A percentile compares a stretch with the other conserved stretches of the same genome.
Conservation (phyloP, 2,888 invertebrate genomes). For the Trimorus sp. region DNA sequence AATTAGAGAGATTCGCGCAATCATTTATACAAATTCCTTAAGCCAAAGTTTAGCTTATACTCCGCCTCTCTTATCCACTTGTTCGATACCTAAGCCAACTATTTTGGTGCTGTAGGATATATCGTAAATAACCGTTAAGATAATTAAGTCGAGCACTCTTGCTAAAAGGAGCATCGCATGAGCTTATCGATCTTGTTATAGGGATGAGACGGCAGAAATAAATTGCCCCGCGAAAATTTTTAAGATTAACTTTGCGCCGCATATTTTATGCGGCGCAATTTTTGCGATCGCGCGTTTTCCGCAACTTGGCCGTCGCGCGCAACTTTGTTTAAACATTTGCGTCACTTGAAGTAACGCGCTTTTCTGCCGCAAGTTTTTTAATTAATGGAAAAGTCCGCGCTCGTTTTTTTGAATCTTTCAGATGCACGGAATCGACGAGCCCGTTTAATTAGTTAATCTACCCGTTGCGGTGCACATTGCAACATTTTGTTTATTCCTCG, state of each 20-base stretch:
- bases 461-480: too few species aligned
- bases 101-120: constrained; percentile 57
- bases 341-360: background rate
- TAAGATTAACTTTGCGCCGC: constrained; percentile 36
- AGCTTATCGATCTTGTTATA: constrained; percentile 60
- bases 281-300: constrained; percentile 17
- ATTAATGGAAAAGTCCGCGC: too few species aligned
- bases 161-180: constrained; percentile 64
- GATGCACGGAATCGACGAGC: too few species aligned
- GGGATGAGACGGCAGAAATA: constrained; percentile 59
- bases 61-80: constrained; percentile 44
- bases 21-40: constrained; percentile 31
- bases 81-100: constrained; percentile 57
- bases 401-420: too few species aligned
- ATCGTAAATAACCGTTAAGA: constrained; percentile 70
- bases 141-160: constrained; percentile 68
- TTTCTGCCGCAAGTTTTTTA: too few species aligned
- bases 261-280: constrained; percentile 14
- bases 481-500: too few species aligned
- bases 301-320: background rate
- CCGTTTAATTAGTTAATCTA: too few species aligned
- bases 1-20: constrained; percentile 29
- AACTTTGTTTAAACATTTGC: constrained; percentile 14
- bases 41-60: constrained; percentile 26
- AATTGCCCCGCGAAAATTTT: constrained; percentile 48